Percentiles rank a stretch among this genome's conserved stretches.
Evolutionary conservation across 2,113 vertebrate genomes (phyloP).

Genomic region (Phyllostomus discolor): DNA sequence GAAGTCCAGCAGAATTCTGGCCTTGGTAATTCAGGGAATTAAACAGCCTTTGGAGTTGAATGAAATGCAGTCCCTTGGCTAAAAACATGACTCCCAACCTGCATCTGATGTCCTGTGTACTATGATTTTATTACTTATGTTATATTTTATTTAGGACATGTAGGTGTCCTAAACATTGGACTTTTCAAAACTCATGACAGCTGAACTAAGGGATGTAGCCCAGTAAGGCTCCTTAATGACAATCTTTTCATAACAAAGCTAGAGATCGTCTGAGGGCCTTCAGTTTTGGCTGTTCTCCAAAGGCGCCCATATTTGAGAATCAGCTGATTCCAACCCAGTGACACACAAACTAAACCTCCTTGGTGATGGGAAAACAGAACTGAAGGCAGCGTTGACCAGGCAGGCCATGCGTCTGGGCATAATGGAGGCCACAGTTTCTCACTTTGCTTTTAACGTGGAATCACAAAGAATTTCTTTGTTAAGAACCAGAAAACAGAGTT

Average conservation of each 20-base stretch:
- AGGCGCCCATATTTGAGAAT: not conserved
- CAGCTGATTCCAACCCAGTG: slow-evolving; percentile 1
- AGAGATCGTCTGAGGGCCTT: not conserved
- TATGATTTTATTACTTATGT: not conserved
- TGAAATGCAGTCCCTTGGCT: not conserved
- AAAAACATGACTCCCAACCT: not conserved
- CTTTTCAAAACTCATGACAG: not conserved
- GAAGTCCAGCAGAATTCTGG: not conserved
- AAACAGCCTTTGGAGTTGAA: not conserved
- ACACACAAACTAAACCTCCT: not conserved
- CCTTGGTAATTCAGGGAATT: not conserved
- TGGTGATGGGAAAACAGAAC: slow-evolving; percentile 15
- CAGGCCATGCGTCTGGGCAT: not conserved
- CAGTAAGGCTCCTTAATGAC: not conserved
- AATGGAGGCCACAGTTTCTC: not conserved
- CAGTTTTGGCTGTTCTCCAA: not conserved
- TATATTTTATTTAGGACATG: no score
- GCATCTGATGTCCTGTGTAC: no score
- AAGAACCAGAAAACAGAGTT: slow-evolving; percentile 15
- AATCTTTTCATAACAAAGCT: not conserved
- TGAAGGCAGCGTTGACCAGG: not conserved
- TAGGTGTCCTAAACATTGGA: not conserved
- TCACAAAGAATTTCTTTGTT: slow-evolving; percentile 68
- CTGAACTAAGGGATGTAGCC: not conserved
- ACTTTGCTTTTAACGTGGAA: slow-evolving; percentile 11